Conservation (phyloP, 2,797 vertebrate genomes). For the Lacerta agilis region DNA sequence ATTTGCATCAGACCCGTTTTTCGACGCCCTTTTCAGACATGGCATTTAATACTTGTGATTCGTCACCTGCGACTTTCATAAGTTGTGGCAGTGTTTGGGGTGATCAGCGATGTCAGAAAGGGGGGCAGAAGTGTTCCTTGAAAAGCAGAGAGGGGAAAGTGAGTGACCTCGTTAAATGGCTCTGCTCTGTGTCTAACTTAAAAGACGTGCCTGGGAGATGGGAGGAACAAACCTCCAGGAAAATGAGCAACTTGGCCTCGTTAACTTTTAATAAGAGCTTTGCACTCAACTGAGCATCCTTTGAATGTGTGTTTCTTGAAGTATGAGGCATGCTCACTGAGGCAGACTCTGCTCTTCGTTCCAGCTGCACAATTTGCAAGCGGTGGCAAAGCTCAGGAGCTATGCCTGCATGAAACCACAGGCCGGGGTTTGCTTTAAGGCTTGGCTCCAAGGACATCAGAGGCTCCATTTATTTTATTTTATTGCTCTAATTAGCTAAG, state of each 20-base stretch:
- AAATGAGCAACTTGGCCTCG: constrained; percentile 13
- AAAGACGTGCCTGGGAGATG: neutral
- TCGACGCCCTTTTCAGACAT: neutral
- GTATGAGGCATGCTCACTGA: constrained; percentile 5
- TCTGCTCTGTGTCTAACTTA: neutral
- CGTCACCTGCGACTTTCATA: neutral
- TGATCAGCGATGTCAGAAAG: neutral
- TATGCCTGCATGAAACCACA: neutral
- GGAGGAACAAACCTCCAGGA: neutral
- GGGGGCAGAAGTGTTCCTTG: too few relatives aligned
- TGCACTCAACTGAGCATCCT: constrained; percentile 2
- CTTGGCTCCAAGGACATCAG: neutral
- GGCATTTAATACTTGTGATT: neutral
- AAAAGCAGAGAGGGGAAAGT: neutral
- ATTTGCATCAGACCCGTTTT: neutral
- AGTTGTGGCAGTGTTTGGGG: too few relatives aligned
- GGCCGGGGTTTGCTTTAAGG: neutral
- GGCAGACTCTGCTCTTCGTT: neutral
- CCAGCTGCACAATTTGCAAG: neutral
- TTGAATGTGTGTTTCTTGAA: constrained; percentile 20
- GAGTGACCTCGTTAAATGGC: neutral
- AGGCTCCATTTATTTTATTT: neutral
- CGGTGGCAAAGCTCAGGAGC: neutral
- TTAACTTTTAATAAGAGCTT: constrained; percentile 42
- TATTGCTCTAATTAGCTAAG: neutral